Conservation (phyloP, 2,113 vertebrate genomes). For the Oxygymnocypris stewartii region DNA sequence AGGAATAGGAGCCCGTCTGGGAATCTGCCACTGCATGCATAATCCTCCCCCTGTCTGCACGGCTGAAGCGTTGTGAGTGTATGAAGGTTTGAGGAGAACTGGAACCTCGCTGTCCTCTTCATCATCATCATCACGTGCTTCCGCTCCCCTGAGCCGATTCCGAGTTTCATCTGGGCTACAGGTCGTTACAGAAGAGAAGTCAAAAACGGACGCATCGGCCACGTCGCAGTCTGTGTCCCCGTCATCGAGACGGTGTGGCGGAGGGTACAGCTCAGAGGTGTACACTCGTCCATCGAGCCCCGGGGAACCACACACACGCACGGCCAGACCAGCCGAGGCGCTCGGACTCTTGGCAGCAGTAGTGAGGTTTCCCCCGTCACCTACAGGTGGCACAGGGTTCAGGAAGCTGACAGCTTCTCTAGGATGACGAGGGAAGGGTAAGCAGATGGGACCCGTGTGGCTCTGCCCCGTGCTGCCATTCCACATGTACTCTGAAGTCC, state of each 20-base stretch:
- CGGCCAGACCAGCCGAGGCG: constrained; percentile 31
- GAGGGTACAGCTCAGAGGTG: constrained; percentile 33
- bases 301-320: constrained; percentile 52
- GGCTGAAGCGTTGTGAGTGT: constrained; percentile 47
- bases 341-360: constrained; percentile 22
- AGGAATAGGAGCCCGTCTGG: constrained; percentile 67
- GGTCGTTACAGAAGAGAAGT: constrained; percentile 77
- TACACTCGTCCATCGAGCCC: constrained; percentile 45
- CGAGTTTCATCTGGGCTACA: constrained; percentile 74
- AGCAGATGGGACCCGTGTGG: background rate
- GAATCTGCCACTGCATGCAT: constrained; percentile 76
- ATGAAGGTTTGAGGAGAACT: constrained; percentile 73
- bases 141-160: constrained; percentile 49
- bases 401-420: background rate
- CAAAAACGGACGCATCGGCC: constrained; percentile 73
- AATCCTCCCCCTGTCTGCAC: constrained; percentile 66
- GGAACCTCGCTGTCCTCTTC: constrained; percentile 76
- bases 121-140: constrained; percentile 56
- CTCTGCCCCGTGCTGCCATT: constrained; percentile 3
- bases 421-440: constrained; percentile 15
- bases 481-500: constrained; percentile 31
- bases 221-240: constrained; percentile 66
- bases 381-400: constrained; percentile 28
- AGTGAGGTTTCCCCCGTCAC: background rate
- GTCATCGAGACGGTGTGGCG: constrained; percentile 51